These are phyloP conservation scores for Drosophila seguyi DNA, from an alignment of 1,140 invertebrate species.

Conservation along the genomic window DNA sequence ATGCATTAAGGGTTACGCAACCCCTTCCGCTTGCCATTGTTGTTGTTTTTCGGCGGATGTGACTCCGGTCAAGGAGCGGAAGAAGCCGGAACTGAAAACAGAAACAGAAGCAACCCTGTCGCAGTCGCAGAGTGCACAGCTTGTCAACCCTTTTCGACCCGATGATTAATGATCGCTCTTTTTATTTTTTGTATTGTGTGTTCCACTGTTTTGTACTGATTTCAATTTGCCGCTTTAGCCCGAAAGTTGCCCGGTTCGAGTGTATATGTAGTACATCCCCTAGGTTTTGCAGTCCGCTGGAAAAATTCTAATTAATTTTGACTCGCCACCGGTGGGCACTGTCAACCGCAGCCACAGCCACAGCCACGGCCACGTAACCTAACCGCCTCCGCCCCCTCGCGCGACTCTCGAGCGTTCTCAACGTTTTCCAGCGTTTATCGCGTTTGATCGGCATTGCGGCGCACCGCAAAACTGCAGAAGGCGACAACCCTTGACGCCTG, in stretches of 20 bases:
- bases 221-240: slow-evolving; percentile 66
- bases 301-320: slow-evolving; percentile 84
- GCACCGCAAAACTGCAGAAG: slow-evolving; percentile 64
- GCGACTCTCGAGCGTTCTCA: slow-evolving; percentile 5
- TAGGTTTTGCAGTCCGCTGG: slow-evolving; percentile 42
- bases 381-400: slow-evolving; percentile 15
- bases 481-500: slow-evolving; percentile 72
- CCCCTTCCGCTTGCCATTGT: neutral
- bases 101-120: slow-evolving; percentile 29
- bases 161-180: slow-evolving; percentile 80
- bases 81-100: slow-evolving; percentile 26
- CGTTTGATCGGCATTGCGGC: slow-evolving; percentile 79
- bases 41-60: slow-evolving; percentile 30
- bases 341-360: slow-evolving; percentile 71
- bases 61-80: slow-evolving; percentile 50
- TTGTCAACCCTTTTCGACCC: slow-evolving; percentile 73
- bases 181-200: slow-evolving; percentile 24
- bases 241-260: slow-evolving; percentile 20
- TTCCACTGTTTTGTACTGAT: slow-evolving; percentile 71
- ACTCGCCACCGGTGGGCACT: slow-evolving; percentile 81
- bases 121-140: slow-evolving; percentile 48
- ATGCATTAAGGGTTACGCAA: slow-evolving; percentile 39
- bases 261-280: slow-evolving; percentile 23
- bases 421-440: slow-evolving; percentile 67
- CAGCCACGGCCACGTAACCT: slow-evolving; percentile 56